Evolutionary conservation across 2,113 vertebrate species (phyloP), one percentile per base, ranked within the genome.

Genomic region (Oncorhynchus gorbuscha): DNA sequence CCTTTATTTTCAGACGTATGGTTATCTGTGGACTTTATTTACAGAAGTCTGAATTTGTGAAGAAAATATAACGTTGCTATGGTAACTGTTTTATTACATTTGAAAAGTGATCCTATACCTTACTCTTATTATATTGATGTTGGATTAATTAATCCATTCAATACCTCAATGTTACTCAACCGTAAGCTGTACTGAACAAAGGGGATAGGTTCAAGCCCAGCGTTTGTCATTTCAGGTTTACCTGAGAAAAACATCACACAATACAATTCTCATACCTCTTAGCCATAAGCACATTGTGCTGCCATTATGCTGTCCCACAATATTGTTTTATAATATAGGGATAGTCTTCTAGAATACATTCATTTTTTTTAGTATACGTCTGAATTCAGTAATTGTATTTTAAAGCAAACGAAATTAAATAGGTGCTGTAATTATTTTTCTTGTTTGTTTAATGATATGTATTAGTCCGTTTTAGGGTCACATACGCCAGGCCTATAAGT

Each of bases 151-250:
- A 55, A 55, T 18, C 51, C 14, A 55, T 55, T 55, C 51, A 55
- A 79, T 76, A 79, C 82, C 79, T 85, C 77, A 67, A 16, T 69
- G 59, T 74, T 83, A 12, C 49, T 76, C 66, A 13, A 73, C 2
- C 9, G 69, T 76, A n/a, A 61, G 22, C 67, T 73, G 30, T 59
- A 5, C 55, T 81, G 4, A 14, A 18, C 68, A 81, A 48, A 75
- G 70, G n/a, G 58, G 14, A 71, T 39, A 67, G 49, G 32, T 51
- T 64, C 7, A 49, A 0, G 72, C 35, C 66, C 55, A 59, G 16
- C 28, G 61, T 32, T 72, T 51, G 22, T 18, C 12, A 7, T 74
- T 48, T 74, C n/a, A 62, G 58, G n/a, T 64, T 1, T 67, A 62
- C 6, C 22, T 78, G 59, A 62, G n/a, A 65, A 18, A 55, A 55